phyloP scores from a whole-genome alignment of 1,140 invertebrate species.

The Wiebesia pumilae region DNA sequence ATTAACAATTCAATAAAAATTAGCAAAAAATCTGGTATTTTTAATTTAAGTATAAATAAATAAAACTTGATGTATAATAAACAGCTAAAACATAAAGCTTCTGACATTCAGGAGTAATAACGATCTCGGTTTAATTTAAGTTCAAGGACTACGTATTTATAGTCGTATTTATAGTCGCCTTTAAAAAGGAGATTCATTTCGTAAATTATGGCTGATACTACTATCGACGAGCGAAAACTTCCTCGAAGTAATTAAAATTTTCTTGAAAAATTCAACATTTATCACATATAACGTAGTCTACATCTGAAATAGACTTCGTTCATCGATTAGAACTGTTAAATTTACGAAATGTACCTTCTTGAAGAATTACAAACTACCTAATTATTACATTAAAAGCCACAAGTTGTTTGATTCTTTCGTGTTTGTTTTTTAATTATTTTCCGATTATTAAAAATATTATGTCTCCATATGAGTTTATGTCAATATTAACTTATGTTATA shows the following conservation, averaged over 20 bases:
- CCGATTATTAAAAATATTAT: slow-evolving; percentile 46
- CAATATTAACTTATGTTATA: neutral
- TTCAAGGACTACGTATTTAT: neutral
- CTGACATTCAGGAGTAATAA: slow-evolving; percentile 28
- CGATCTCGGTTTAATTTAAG: slow-evolving; percentile 21
- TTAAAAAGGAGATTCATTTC: slow-evolving; percentile 46
- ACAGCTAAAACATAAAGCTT: neutral
- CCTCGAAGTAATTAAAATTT: slow-evolving; percentile 40
- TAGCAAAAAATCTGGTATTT: neutral
- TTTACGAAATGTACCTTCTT: slow-evolving; percentile 52
- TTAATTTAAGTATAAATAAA: slow-evolving; percentile 11
- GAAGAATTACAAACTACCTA: slow-evolving; percentile 16
- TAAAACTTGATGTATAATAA: slow-evolving; percentile 1
- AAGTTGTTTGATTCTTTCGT: slow-evolving; percentile 8
- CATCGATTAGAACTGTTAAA: slow-evolving; percentile 39
- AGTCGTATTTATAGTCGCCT: slow-evolving; percentile 23
- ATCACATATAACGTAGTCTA: slow-evolving; percentile 37
- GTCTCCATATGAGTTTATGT: slow-evolving; percentile 3
- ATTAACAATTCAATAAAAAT: neutral
- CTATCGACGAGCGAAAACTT: slow-evolving; percentile 37
- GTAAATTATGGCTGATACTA: slow-evolving; percentile 51
- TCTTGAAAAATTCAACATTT: slow-evolving; percentile 28
- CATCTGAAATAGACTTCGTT: slow-evolving; percentile 42
- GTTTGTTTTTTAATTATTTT: slow-evolving; percentile 4
- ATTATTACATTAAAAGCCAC: slow-evolving; percentile 43